Base-by-base conservation (phyloP, 2,797 vertebrate genomes). In the Chlorospingus flavigularis region DNA sequence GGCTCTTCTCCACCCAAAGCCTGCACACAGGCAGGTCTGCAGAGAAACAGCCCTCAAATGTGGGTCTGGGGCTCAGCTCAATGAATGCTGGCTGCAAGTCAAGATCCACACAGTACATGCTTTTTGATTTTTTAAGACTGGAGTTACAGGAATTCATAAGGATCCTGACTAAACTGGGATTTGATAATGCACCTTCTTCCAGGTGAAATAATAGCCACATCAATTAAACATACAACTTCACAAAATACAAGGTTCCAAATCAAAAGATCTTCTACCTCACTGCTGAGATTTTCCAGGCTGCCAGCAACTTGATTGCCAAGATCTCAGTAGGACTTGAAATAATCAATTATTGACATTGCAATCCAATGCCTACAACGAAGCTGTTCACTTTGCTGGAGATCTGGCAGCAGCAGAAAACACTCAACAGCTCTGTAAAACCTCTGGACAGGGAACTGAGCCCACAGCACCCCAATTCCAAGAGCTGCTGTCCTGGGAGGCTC, bases 301-400 rank as follows among this genome's bases (percentile, higher is more conserved):
- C 68, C 85, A 86, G 53, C 19, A 53, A 31, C 67, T 47, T 28
- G 17, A 60, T 48, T 90, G 91, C 91, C 94, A 85, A 88, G 68
- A 82, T 67, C 80, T 60, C 70, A 1, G 63, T 7, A 91, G 84
- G 86, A 92, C 72, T 4, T 30, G 54, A 51, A 54, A 53, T 43
- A 95, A 82, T 93, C 92, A 89, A 72, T 95, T 93, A 61, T 67
- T 65, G 83, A 71, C 21, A 3, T 58, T 20, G 58, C 7, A 7
- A 71, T 61, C 58, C 11, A 2, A 37, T 10, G 19, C 73, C 85
- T 40, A 10, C 81, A 48, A 37, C 15, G 8, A 57, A 79, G 31
- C 77, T 65, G 67, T 23, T 87, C 68, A 18, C 68, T 80, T 58
- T 50, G 54, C 79, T 68, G 82, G 77, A 92, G 73, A 55, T 11